phyloP scores from a whole-genome alignment of 2,113 vertebrate genomes.

The human (Homo sapiens) region DNA sequence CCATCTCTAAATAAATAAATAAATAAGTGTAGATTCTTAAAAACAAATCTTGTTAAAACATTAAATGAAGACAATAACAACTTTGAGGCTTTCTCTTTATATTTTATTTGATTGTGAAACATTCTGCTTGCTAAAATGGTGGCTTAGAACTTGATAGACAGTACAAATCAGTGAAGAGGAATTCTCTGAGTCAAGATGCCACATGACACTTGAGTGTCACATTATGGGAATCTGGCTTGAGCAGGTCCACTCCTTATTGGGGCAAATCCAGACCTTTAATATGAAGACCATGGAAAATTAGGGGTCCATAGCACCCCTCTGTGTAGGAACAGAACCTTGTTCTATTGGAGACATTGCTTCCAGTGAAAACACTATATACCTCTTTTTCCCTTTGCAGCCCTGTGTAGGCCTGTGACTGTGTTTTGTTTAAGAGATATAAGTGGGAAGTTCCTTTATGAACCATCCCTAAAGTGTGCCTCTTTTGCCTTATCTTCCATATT shows the following conservation, averaged over 20 bases:
- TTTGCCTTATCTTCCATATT: neutral
- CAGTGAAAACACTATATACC: neutral
- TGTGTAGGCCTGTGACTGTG: neutral
- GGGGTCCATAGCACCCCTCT: fast-evolving
- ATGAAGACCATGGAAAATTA: neutral
- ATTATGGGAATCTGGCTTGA: neutral
- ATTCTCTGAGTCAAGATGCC: neutral
- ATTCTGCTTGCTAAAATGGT: neutral
- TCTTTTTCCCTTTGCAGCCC: neutral
- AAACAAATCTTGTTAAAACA: neutral
- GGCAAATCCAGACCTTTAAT: neutral
- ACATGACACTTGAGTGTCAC: neutral
- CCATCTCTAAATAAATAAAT: too few relatives aligned
- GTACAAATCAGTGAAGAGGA: neutral
- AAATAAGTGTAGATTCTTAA: neutral
- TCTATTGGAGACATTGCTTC: neutral
- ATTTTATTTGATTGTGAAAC: neutral
- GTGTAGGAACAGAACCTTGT: neutral
- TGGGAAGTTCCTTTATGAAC: neutral
- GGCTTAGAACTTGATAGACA: neutral
- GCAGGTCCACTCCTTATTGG: neutral
- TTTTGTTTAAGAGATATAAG: neutral
- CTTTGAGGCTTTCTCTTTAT: neutral
- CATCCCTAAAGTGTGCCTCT: neutral
- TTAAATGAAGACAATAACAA: neutral